Base-by-base conservation (phyloP, 2,113 vertebrate species). In the Coptodon bakossiorum region DNA sequence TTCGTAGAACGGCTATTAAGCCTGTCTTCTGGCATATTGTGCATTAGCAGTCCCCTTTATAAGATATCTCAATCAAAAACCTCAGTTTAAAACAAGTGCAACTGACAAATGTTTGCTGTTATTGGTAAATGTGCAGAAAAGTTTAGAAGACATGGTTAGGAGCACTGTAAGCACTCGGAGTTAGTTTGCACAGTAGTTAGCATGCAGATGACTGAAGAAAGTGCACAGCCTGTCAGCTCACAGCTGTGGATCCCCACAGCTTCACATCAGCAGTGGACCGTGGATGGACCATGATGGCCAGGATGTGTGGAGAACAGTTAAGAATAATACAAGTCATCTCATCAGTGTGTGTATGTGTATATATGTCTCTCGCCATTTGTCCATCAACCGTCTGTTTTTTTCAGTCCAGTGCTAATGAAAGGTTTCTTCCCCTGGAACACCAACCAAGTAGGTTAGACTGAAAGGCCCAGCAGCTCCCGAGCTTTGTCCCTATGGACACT, bases 371-470 rank as follows among this genome's bases (percentile, higher is more conserved):
- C 36, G 10, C 81, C 78, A 76, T 80, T 84, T 36, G 80, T 88
- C 83, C 83, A 80, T 89, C 85, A 52, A 63, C 52, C 10, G 8
- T 27, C 56, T 85, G 36, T 9, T 68, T 54, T 78, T 78, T 87
- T 86, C 88, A 91, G 91, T 91, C 85, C 83, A 85, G 73, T 89
- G 92, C 80, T 57, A 89, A 78, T 95, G 90, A 95, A 94, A 93
- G 92, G 71, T 54, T 66, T 80, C 45, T 61, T 83, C 66, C 73
- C 43, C 17, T 10, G 19, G 22, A 88, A 79, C 90, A 78, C 66
- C 88, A 89, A 80, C 86, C 83, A 76, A 82, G 84, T 73, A 84
- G 82, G 92, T 90, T 87, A 53, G 57, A 38, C 45, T 80, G 84
- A 93, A 94, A 92, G 80, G 81, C 83, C 80, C 92, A 87, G 91